phyloP scores from a whole-genome alignment of 2,113 vertebrate species.

The Aptenodytes patagonicus region DNA sequence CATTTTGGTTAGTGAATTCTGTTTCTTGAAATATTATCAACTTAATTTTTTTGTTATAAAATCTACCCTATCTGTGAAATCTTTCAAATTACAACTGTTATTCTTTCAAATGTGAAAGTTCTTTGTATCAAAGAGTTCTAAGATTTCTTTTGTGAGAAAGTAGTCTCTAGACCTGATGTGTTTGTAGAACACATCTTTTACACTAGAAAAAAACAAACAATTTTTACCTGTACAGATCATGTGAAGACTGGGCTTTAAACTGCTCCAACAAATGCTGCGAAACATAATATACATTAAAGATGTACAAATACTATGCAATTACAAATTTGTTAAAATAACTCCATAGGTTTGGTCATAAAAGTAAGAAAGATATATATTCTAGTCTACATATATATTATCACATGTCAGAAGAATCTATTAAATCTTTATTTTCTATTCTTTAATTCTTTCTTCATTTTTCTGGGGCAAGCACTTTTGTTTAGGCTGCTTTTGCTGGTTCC shows the following conservation, averaged over 20 bases:
- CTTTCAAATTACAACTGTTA: background rate
- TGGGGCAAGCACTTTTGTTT: background rate
- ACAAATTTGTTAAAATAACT: background rate
- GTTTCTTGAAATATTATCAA: background rate
- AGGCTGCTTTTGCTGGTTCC: background rate
- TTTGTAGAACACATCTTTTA: background rate
- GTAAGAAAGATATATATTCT: background rate
- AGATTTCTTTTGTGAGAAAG: background rate
- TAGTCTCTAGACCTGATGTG: background rate
- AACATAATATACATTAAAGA: background rate
- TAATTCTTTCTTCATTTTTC: background rate
- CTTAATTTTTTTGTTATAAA: background rate
- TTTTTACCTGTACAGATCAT: background rate
- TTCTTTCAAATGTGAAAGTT: background rate
- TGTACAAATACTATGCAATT: background rate
- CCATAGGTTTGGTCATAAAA: background rate
- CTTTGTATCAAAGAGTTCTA: background rate
- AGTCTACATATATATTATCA: background rate
- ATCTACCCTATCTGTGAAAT: background rate
- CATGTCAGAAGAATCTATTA: background rate
- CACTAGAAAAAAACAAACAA: background rate
- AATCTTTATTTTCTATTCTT: accelerated
- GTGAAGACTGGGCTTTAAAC: background rate
- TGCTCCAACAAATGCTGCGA: background rate
- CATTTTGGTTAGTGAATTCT: background rate